Conservation (phyloP, 2,888 invertebrate species). For the Rhogogaster chlorosoma region DNA sequence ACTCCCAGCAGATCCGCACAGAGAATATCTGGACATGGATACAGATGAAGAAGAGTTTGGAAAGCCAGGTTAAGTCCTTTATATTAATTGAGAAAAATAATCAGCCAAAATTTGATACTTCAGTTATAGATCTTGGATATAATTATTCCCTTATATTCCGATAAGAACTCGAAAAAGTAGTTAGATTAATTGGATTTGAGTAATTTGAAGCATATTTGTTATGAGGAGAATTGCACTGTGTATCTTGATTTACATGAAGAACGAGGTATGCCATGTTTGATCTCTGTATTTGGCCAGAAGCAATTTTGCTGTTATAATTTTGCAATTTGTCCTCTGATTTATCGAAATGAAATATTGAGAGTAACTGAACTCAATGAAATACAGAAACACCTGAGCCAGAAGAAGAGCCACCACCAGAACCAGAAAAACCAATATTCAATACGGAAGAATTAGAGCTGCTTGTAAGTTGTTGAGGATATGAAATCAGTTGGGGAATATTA, state of each 20-base stretch:
- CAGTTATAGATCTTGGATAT: not conserved
- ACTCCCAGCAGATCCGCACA: slow-evolving; percentile 61
- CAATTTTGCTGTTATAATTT: not conserved
- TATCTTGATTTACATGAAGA: not conserved
- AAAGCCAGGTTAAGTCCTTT: slow-evolving; percentile 66
- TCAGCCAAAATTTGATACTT: not conserved
- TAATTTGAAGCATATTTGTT: not conserved
- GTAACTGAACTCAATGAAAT: not conserved
- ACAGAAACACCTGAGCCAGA: slow-evolving; percentile 75
- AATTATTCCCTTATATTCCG: not conserved
- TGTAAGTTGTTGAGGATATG: slow-evolving; percentile 67
- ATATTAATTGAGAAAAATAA: not conserved
- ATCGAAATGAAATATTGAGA: not conserved
- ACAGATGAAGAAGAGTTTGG: slow-evolving; percentile 75
- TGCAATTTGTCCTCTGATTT: not conserved
- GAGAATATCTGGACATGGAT: slow-evolving; percentile 75
- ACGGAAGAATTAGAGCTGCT: slow-evolving; percentile 83
- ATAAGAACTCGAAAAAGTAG: not conserved
- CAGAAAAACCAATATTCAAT: slow-evolving; percentile 82
- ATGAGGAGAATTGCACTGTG: not conserved
- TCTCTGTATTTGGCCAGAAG: not conserved
- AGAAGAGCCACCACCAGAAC: slow-evolving; percentile 74
- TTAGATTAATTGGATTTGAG: not conserved
- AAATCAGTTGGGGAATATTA: not conserved
- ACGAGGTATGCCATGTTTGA: not conserved